Base-by-base conservation (phyloP, 2,888 invertebrate species). In the Harpalus rufipes region DNA sequence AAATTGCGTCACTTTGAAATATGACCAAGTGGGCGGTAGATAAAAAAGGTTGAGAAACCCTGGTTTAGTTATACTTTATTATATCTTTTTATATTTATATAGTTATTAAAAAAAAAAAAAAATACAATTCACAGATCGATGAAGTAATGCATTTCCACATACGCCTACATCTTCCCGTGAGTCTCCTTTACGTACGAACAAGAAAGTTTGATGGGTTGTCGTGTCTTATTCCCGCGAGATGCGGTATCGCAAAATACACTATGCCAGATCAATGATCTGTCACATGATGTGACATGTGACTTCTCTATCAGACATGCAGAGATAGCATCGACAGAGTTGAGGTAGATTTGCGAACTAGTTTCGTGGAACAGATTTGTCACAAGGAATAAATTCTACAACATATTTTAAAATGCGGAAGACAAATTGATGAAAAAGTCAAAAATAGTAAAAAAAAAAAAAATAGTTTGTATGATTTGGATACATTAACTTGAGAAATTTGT, bases 91-190 rank as follows among this genome's bases (percentile, higher is more conserved):
- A n/a, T n/a, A n/a, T n/a, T n/a, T n/a, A n/a, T n/a, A n/a, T n/a
- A n/a, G n/a, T n/a, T n/a, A n/a, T n/a, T n/a, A n/a, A n/a, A n/a
- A n/a, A n/a, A n/a, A n/a, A n/a, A n/a, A n/a, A n/a, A n/a, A n/a
- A n/a, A n/a, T n/a, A n/a, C n/a, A n/a, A n/a, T n/a, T n/a, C n/a
- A n/a, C n/a, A 18, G 65, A 81, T 81, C 81, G 81, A 81, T 81
- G 41, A 44, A 81, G 65, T 65, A 81, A 65, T 81, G 65, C 65
- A 81, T 81, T 81, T 81, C 41, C 65, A 44, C 81, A 12, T 21
- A 32, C 18, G 10, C 10, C 44, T 12, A 51, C 10, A 12, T 51
- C 44, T 51, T 5, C 10, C 44, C 44, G 7, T 51, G 44, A 51
- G 10, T 10, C 44, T 51, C 2, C 44, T 51, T 8, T 51, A 51